Evolutionary conservation across 1,140 invertebrate genomes (phyloP).

Genomic region (Drosophila erecta): DNA sequence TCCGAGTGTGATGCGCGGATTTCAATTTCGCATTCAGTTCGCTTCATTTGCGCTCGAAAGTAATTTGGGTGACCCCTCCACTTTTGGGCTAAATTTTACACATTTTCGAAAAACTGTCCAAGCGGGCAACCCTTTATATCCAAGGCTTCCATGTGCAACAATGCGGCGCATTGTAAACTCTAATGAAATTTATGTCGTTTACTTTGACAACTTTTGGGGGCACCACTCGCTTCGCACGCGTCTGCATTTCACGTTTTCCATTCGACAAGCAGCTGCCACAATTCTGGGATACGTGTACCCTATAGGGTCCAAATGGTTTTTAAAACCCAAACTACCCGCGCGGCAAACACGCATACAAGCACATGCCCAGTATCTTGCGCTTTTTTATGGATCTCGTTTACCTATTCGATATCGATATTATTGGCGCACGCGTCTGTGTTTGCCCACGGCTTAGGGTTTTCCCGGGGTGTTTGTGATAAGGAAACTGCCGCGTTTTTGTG

Average conservation of each 20-base stretch:
- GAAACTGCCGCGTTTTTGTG: slow-evolving; percentile 27
- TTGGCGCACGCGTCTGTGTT: slow-evolving; percentile 68
- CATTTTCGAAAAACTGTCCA: slow-evolving; percentile 60
- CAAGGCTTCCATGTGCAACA: slow-evolving; percentile 45
- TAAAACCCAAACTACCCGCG: slow-evolving; percentile 53
- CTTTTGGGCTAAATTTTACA: slow-evolving; percentile 69
- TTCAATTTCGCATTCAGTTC: slow-evolving; percentile 18
- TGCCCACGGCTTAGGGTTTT: slow-evolving; percentile 56
- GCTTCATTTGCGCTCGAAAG: slow-evolving; percentile 55
- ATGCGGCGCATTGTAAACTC: slow-evolving; percentile 53
- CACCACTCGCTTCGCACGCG: slow-evolving; percentile 69
- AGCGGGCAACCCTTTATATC: slow-evolving; percentile 62
- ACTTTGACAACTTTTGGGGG: slow-evolving; percentile 54
- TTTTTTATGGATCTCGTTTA: slow-evolving; percentile 73
- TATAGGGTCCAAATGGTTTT: slow-evolving; percentile 34
- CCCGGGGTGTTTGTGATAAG: slow-evolving; percentile 53
- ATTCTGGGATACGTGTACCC: slow-evolving; percentile 30
- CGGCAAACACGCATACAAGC: slow-evolving; percentile 33
- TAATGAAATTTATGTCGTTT: slow-evolving; percentile 45
- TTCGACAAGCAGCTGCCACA: slow-evolving; percentile 60
- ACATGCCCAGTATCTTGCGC: slow-evolving; percentile 43
- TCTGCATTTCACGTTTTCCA: slow-evolving; percentile 66
- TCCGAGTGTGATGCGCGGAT: slow-evolving; percentile 9
- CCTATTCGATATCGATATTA: slow-evolving; percentile 75
- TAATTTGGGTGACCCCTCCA: slow-evolving; percentile 62